A percentile compares a stretch with the other conserved stretches of the same genome.
Conservation (phyloP, 2,113 vertebrate genomes). For the Centrocercus urophasianus region DNA sequence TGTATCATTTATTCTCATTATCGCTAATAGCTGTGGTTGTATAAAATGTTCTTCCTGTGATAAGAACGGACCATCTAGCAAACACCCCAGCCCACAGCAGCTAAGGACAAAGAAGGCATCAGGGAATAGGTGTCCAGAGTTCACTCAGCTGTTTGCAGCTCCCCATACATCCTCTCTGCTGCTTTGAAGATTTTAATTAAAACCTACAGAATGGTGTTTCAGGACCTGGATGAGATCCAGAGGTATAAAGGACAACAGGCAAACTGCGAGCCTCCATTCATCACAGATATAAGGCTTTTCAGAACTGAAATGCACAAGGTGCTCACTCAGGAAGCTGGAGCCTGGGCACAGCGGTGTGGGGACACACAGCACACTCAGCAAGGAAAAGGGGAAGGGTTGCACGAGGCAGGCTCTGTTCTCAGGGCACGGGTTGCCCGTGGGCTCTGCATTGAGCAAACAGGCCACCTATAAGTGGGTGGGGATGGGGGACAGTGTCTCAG, state of each 20-base stretch:
- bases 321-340: neutral
- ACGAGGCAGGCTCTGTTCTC: neutral
- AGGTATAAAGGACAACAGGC: neutral
- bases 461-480: neutral
- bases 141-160: neutral
- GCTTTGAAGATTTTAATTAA: conserved; percentile 68
- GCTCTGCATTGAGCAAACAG: neutral
- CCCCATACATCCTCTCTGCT: neutral
- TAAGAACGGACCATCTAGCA: conserved; percentile 11
- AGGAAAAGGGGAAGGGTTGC: neutral
- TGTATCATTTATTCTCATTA: conserved; percentile 67
- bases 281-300: fast-evolving
- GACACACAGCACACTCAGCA: neutral
- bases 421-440: fast-evolving
- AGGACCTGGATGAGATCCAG: conserved; percentile 28
- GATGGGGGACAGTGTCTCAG: neutral
- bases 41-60: conserved; percentile 34
- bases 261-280: neutral
- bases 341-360: fast-evolving
- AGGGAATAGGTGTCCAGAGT: neutral
- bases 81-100: neutral
- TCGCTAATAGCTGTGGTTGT: conserved; percentile 42
- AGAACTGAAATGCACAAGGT: neutral
- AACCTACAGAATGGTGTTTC: neutral
- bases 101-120: conserved; percentile 37